Evolutionary conservation across 2,797 vertebrate genomes (phyloP), one percentile per base, ranked within the genome.

Genomic region (Chelon labrosus): DNA sequence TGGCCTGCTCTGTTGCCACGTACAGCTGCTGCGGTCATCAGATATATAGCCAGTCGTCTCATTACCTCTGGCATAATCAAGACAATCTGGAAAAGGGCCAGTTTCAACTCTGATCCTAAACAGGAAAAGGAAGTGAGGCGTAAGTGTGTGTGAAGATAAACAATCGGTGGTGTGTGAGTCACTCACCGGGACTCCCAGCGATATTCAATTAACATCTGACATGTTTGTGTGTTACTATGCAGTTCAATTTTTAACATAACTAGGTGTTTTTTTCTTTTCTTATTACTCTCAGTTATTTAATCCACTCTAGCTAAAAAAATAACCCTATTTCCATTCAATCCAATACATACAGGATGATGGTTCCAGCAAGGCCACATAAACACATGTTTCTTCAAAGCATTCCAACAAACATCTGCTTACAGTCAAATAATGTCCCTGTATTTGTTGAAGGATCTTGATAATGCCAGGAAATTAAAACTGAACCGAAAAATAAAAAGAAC

Each of bases 81-180:
- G 69, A 42, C 72, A 63, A 46, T 70, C 73, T 87, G 88, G 76
- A 66, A 75, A 56, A 25, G 31, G 31, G 61, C 41, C 46, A 70
- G 20, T 65, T 61, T 59, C 42, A 77, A 56, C 16, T 2, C 5
- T 46, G 53, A 57, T 76, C 31, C 41, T 57, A 67, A 85, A 88
- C 79, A 88, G 85, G 88, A 88, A 85, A 62, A 79, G 85, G 85
- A 91, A 71, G 71, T 68, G 20, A 66, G 56, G 22, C 35, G 11
- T 49, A 42, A 17, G 54, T 17, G 39, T 38, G 31, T 73, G 66
- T 70, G 63, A 73, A n/a, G 2, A 69, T 75, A 73, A 87, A 84
- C 79, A 86, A 65, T 50, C 31, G 12, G 16, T 42, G 37, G 60
- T 68, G 54, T 71, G 65, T 39, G n/a, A 62, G 55, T 65, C 60